A percentile compares a stretch with the other conserved stretches of the same genome.
Conservation (phyloP, 1,140 invertebrate genomes). For the Ceratitis capitata region DNA sequence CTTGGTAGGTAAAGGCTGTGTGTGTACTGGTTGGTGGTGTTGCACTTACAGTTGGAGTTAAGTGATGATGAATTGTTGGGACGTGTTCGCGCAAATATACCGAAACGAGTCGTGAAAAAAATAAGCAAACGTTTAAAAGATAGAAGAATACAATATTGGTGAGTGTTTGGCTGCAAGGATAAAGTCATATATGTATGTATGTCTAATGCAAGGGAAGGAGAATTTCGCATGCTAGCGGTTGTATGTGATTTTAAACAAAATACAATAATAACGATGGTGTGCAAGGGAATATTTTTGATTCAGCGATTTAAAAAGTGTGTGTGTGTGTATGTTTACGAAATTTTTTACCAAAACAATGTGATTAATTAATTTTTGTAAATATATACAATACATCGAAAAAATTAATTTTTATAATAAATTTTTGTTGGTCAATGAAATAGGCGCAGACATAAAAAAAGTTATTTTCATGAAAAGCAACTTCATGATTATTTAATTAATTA, state of each 20-base stretch:
- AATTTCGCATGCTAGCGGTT: background rate
- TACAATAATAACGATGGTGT: background rate
- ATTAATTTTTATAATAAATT: too few relatives aligned
- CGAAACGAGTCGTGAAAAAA: background rate
- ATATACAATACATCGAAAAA: too few relatives aligned
- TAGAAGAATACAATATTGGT: background rate
- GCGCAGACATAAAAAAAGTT: too few relatives aligned
- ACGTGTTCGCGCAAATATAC: slow-evolving; percentile 30
- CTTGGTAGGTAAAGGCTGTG: background rate
- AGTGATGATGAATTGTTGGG: slow-evolving; percentile 33
- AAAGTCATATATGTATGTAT: background rate
- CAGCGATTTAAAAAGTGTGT: background rate
- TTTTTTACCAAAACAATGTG: too few relatives aligned
- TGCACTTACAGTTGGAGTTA: background rate
- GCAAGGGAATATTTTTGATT: background rate
- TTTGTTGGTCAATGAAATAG: too few relatives aligned
- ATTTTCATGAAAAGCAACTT: too few relatives aligned
- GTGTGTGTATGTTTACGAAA: too few relatives aligned
- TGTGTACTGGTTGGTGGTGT: background rate
- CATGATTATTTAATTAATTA: too few relatives aligned
- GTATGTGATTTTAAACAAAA: slow-evolving; percentile 3
- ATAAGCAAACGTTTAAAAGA: background rate
- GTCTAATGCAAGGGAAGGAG: too few relatives aligned
- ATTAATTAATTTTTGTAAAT: too few relatives aligned
- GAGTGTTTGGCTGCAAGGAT: slow-evolving; percentile 16